Percentiles rank a stretch among this genome's conserved stretches.
Conservation (phyloP, 2,888 invertebrate species). For the Himalopsyche tibetana region DNA sequence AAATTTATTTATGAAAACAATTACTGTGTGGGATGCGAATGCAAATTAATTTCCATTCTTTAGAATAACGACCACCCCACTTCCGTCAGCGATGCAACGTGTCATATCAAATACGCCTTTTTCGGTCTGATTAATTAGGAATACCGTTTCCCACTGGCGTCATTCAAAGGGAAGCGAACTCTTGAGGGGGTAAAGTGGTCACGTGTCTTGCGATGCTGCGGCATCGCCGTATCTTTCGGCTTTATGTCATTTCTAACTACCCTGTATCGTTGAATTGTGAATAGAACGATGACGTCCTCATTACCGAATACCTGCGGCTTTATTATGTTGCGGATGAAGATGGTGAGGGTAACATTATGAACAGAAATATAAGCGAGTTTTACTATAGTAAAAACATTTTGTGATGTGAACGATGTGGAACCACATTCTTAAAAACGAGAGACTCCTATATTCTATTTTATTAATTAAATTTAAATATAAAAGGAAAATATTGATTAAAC, state of each 20-base stretch:
- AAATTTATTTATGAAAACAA: too few relatives aligned
- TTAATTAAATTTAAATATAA: too few relatives aligned
- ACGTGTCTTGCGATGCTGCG: conserved; percentile 36
- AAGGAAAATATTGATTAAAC: too few relatives aligned
- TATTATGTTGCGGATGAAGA: too few relatives aligned
- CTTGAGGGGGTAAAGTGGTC: conserved; percentile 32
- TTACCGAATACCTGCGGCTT: conserved; percentile 8
- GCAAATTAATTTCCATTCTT: too few relatives aligned
- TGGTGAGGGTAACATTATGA: too few relatives aligned
- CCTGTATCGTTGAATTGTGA: not conserved
- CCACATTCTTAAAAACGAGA: too few relatives aligned
- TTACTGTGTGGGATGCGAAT: too few relatives aligned
- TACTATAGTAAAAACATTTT: too few relatives aligned
- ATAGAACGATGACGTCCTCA: conserved; percentile 25
- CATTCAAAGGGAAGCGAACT: conserved; percentile 15
- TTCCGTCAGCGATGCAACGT: not conserved
- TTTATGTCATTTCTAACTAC: not conserved
- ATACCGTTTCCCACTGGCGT: conserved; percentile 20
- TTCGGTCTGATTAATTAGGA: conserved; percentile 34
- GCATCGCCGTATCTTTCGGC: not conserved
- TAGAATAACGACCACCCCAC: not conserved
- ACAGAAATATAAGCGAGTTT: too few relatives aligned
- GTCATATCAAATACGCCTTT: not conserved
- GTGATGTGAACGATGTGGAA: too few relatives aligned
- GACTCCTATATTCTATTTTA: too few relatives aligned